Percentiles rank a stretch among this genome's conserved stretches.
Conservation (phyloP, 2,113 vertebrate genomes). For the Mus pahari region DNA sequence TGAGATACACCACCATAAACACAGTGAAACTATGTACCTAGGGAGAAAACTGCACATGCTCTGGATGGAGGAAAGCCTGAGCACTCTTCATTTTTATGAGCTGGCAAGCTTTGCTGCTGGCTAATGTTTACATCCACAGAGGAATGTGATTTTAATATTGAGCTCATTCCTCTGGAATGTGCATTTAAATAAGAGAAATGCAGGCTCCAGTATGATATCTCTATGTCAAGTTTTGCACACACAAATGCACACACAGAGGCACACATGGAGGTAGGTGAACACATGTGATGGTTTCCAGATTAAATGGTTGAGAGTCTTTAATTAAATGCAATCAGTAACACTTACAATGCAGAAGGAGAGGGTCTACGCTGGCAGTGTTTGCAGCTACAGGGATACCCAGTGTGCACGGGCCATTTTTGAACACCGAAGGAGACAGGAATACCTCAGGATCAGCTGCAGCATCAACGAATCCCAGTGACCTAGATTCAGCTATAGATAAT, state of each 20-base stretch:
- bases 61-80: slow-evolving; percentile 51
- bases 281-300: slow-evolving; percentile 31
- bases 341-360: slow-evolving; percentile 35
- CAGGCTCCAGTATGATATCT: slow-evolving; percentile 17
- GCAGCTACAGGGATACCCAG: slow-evolving; percentile 59
- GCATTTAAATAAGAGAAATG: slow-evolving; percentile 52
- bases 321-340: slow-evolving; percentile 16
- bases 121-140: slow-evolving; percentile 76
- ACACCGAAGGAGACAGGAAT: slow-evolving; percentile 79
- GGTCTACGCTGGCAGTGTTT: background rate
- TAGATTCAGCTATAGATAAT: slow-evolving; percentile 92
- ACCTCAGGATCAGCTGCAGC: slow-evolving; percentile 86
- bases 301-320: background rate
- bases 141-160: slow-evolving; percentile 81
- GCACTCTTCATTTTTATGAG: slow-evolving; percentile 61
- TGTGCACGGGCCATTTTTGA: slow-evolving; percentile 78
- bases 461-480: slow-evolving; percentile 92
- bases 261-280: background rate
- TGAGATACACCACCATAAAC: slow-evolving; percentile 28
- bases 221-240: background rate
- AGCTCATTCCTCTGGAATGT: slow-evolving; percentile 72
- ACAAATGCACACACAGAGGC: fast-evolving
- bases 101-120: slow-evolving; percentile 70
- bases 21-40: slow-evolving; percentile 26
- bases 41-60: background rate